Percentiles rank a stretch among this genome's conserved stretches.
Evolutionary conservation across 2,113 vertebrate genomes (phyloP).

Genomic region (Typhlomys cinereus): DNA sequence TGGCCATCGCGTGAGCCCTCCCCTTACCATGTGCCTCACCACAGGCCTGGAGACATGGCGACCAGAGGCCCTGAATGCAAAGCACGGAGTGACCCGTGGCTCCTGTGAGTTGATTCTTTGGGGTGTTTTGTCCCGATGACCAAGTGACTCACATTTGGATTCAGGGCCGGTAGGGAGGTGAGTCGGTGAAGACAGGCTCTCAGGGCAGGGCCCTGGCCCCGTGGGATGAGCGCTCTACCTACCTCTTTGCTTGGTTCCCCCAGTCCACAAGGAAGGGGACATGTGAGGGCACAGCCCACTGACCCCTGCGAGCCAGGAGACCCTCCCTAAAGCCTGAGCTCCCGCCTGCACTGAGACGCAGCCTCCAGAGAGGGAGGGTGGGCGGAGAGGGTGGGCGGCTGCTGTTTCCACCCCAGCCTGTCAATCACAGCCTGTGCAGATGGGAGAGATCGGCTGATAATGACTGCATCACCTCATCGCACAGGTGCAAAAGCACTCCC

Average conservation of each 20-base stretch:
- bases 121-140: neutral
- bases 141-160: neutral
- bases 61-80: no score
- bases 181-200: neutral
- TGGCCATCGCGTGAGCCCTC: neutral
- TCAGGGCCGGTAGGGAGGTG: neutral
- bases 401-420: accelerated
- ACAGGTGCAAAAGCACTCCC: no score
- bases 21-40: neutral
- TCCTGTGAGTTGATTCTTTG: neutral
- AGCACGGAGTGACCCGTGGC: no score
- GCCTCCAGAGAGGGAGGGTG: no score
- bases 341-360: no score
- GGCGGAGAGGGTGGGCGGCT: neutral
- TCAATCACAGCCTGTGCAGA: no score
- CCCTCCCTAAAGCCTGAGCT: accelerated
- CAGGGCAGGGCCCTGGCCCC: neutral
- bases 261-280: no score
- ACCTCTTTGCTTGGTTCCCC: no score
- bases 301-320: neutral
- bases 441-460: neutral
- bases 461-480: accelerated
- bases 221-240: neutral
- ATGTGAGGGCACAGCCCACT: accelerated
- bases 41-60: no score